Conservation (phyloP, 2,797 vertebrate species). For the Oreochromis grahami region DNA sequence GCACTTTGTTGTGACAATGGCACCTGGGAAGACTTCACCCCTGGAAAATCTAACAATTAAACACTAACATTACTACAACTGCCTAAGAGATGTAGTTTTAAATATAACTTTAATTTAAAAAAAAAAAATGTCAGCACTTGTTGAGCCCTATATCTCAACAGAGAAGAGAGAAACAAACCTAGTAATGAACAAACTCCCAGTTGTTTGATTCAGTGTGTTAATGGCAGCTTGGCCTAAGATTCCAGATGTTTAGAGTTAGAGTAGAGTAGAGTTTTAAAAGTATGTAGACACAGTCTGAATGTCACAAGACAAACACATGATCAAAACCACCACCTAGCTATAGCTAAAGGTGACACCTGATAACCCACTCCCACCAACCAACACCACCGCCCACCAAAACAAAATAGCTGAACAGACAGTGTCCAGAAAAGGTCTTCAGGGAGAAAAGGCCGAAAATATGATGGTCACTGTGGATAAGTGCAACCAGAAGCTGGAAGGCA, state of each 20-base stretch:
- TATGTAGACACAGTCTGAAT: not conserved
- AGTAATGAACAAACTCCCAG: not conserved
- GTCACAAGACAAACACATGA: not conserved
- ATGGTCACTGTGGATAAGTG: not conserved
- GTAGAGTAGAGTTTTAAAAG: no score
- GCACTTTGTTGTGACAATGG: no score
- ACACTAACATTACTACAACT: not conserved
- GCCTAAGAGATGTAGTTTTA: not conserved
- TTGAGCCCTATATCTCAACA: not conserved
- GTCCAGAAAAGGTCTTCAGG: not conserved
- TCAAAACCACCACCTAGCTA: not conserved
- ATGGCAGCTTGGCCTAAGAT: not conserved
- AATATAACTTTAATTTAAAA: not conserved
- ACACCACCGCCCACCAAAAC: not conserved
- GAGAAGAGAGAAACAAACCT: not conserved
- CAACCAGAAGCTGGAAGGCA: not conserved
- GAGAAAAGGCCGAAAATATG: not conserved
- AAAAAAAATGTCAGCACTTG: not conserved
- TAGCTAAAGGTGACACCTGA: fast-evolving
- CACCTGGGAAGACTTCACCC: fast-evolving
- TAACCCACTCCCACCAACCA: not conserved
- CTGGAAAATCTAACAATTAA: not conserved
- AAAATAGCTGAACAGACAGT: not conserved
- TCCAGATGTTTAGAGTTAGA: not conserved
- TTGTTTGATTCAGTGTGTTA: not conserved